Conservation (phyloP, 2,888 invertebrate genomes). For the Drosophila anomalipes region DNA sequence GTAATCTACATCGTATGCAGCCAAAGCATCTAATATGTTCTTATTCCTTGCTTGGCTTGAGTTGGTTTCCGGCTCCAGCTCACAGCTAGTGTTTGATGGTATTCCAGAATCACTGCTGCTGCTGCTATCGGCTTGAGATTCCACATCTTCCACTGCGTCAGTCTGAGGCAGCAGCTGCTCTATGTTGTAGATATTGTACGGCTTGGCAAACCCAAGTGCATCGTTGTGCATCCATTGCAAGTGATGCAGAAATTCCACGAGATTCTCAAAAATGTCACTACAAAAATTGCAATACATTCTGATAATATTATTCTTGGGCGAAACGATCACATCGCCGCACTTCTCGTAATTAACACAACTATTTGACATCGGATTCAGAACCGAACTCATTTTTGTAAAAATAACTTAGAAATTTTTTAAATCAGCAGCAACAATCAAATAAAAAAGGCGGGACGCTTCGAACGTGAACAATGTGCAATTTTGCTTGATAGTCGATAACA, state of each 20-base stretch:
- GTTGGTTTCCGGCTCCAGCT: background rate
- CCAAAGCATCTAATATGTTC: conserved; percentile 12
- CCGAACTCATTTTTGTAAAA: conserved; percentile 46
- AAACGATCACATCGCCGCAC: conserved; percentile 75
- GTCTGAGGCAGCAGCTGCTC: conserved; percentile 62
- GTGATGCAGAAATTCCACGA: conserved; percentile 64
- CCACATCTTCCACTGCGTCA: background rate
- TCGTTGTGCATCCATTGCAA: conserved; percentile 60
- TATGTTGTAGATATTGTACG: conserved; percentile 59
- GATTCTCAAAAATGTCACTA: conserved; percentile 43
- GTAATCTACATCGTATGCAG: conserved; percentile 21
- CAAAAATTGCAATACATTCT: conserved; percentile 69
- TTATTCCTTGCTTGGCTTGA: background rate
- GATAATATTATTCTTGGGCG: conserved; percentile 52
- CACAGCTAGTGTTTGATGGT: conserved; percentile 2
- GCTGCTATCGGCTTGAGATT: conserved; percentile 10
- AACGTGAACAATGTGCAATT: background rate
- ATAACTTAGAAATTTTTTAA: background rate
- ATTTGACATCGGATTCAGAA: conserved; percentile 27
- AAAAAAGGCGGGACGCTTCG: conserved; percentile 27
- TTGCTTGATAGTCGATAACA: background rate
- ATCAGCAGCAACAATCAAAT: conserved; percentile 7
- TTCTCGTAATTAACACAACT: conserved; percentile 56
- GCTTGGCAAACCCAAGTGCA: conserved; percentile 45
- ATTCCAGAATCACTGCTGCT: conserved; percentile 20